Evolutionary conservation across 2,113 vertebrate species (phyloP), one percentile per base, ranked within the genome.

Genomic region (Lota lota): DNA sequence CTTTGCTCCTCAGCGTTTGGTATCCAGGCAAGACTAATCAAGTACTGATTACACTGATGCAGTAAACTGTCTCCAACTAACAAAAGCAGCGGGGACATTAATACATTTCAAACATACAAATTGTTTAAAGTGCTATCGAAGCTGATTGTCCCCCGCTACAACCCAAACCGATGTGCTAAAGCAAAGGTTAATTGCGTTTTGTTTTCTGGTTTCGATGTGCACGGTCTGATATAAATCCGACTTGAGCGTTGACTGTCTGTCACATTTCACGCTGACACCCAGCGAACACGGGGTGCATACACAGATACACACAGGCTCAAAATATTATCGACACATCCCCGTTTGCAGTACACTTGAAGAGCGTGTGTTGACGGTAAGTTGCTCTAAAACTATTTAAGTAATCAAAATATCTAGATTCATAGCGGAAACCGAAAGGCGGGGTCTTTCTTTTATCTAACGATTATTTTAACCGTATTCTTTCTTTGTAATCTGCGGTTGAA

Each of bases 191-290:
- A 58, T 74, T 64, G 57, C 36, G 15, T 40, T 70, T 2, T 10
- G n/a, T 21, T 17, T 18, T 86, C 86, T 66, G 68, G 17, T 16
- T 50, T 90, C 81, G 67, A 80, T 68, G 80, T 50, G 18, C 70
- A 18, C 0, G 8, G 91, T 7, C 90, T 93, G 63, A 36, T 68
- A 78, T 68, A 77, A 84, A 85, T 84, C 77, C 79, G 83, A 90
- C 85, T 81, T 70, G 79, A 83, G 79, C 85, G 74, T 83, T 90
- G 92, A 92, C 89, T 87, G 85, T 90, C 87, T 92, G 91, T 92
- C 92, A 93, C 91, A 91, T 91, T 92, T 90, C 90, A 91, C 90
- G 88, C 85, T 87, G 91, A 90, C 87, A 86, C 79, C 69, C 72
- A 80, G 85, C 84, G 87, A 83, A 81, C 68, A 83, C 66, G 67